Evolutionary conservation across 2,113 vertebrate genomes (phyloP), one percentile per base, ranked within the genome.

Genomic region (Oxygymnocypris stewartii): DNA sequence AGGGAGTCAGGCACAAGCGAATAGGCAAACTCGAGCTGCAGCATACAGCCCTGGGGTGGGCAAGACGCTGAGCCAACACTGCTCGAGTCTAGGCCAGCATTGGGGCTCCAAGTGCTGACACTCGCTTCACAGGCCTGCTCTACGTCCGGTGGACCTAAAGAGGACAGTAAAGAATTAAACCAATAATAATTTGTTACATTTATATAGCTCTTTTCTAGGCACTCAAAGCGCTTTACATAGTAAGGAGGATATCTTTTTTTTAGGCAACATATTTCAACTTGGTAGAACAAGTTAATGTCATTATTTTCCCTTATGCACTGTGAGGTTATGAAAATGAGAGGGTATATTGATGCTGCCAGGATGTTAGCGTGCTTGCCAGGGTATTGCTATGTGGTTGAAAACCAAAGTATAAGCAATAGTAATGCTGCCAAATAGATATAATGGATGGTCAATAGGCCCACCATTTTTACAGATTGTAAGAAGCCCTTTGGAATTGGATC

Each of bases 111-210:
- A 0, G 98, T 99, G 59, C 96, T 95, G 57, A 99, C 97, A 1
- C 97, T 99, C 88, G 97, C 96, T 90, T 99, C 97, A 87, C 98
- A 99, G 14, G 95, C 96, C 89, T 99, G 97, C 90, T 99, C 98
- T 63, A 99, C 98, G 0, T 99, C 98, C 81, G 98, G 98, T 86
- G 97, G 97, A 35, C 98, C 98, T 99, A 51, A 80, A 42, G 31
- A 71, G 42, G 4, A 85, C 12, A 35, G 54, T 8, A 49, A 67
- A 83, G 28, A 57, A 31, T 3, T 18, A 63, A 74, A 42, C 11
- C 10, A n/a, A 25, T 0, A 49, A 6, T 31, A 31, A 31, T 31
- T 31, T 31, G 28, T 31, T 31, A 31, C 28, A 31, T 31, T 31
- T 31, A 31, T 31, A 31, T 31, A 31, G 28, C 28, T 31, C 28